Base-by-base conservation (phyloP, 1,140 invertebrate species). In the Bursaphelenchus mucronatus region DNA sequence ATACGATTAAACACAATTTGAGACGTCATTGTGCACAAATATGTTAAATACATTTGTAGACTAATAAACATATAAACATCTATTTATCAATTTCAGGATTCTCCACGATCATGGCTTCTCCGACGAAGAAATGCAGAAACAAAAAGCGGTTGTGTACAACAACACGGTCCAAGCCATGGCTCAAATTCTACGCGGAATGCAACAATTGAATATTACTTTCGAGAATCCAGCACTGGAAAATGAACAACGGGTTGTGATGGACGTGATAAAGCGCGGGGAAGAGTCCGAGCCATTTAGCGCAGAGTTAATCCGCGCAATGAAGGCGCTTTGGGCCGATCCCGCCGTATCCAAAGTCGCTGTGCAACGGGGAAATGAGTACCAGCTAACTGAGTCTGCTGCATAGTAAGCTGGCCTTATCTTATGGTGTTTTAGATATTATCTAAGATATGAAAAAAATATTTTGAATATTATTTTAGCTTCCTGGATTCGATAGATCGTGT, bases 401-500 rank as follows among this genome's bases (percentile, higher is more conserved):
- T 83, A 84, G 83, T 84, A 75, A 82, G 81, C 81, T 30, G 52
- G 40, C 15, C 13, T 52, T 21, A 84, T n/a, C n/a, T n/a, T n/a
- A n/a, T n/a, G 92, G 90, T 87, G 94, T 94, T 86, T 87, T 94
- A 30, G 30, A 5, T 30, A 30, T 5, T 5, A 30, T 30, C 30
- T 30, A 30, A 30, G 30, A 30, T 30, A n/a, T 30, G 30, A 5
- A 30, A 30, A 30, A 30, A 30, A 30, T 30, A 30, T 3, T 30
- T 59, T 13, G 13, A 9, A 13, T 21, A 7, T 49, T 9, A 11
- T 76, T 80, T 63, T 53, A 80, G 78, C 66, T 80, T 80, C 49
- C 68, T 80, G 55, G 91, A 91, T 87, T 90, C 91, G 86, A 90
- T 97, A 82, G 91, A 95, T 85, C 88, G 92, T 84, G 92, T 96